Evolutionary conservation across 2,888 invertebrate genomes (phyloP), one percentile per base, ranked within the genome.

Genomic region (Abscondita cerata): DNA sequence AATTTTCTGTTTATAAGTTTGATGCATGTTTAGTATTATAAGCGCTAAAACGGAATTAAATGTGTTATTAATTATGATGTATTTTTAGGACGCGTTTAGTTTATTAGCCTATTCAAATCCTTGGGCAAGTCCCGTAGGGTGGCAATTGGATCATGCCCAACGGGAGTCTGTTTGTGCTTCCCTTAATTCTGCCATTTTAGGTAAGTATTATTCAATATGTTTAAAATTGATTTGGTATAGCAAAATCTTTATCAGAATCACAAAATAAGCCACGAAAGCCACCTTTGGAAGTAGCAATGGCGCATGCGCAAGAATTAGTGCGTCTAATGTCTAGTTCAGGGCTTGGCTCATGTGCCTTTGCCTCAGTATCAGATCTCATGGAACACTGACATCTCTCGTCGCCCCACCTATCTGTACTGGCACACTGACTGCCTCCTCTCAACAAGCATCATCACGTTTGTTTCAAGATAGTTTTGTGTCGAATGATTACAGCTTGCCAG

Each of bases 31-130:
- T n/a, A n/a, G n/a, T n/a, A n/a, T n/a, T n/a, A n/a, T n/a, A n/a
- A n/a, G n/a, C n/a, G n/a, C n/a, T n/a, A n/a, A n/a, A n/a, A n/a
- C n/a, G n/a, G n/a, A n/a, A n/a, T n/a, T n/a, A n/a, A n/a, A n/a
- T n/a, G n/a, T n/a, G n/a, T n/a, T n/a, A 25, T 25, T 25, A 25
- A 48, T 15, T 46, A 15, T 34, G 11, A 59, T 12, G 52, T 66
- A 64, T 59, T 68, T 76, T 19, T 84, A 96, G 92, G 95, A 98
- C 83, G 98, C 98, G 77, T 98, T 98, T 85, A 97, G 97, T 84
- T 86, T 98, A 78, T 85, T 98, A 78, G 98, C 98, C 50, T 98
- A 98, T 83, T 92, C 95, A 73, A 97, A 98, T 84, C 98, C 98
- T 25, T 97, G 96, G 96, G 91, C 90, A 77, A 96, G 96, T 82